Conservation (phyloP, 2,797 vertebrate genomes). For the Squalus acanthias region DNA sequence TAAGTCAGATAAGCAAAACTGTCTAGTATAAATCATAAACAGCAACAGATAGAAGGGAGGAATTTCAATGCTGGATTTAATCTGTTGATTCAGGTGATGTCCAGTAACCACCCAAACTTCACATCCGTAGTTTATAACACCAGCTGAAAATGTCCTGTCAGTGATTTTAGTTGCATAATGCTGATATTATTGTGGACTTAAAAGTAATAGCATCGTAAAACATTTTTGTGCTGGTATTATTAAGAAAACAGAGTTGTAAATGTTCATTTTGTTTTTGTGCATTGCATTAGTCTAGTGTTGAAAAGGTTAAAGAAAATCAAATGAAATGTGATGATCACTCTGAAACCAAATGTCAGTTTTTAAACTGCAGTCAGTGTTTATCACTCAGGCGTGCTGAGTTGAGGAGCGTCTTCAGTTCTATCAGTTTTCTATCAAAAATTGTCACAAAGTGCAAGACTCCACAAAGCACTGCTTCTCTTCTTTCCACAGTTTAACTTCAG, state of each 20-base stretch:
- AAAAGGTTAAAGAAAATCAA: background rate
- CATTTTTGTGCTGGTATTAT: background rate
- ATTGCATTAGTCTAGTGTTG: background rate
- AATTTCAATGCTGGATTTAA: slow-evolving; percentile 12
- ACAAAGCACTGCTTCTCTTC: background rate
- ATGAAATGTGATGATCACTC: background rate
- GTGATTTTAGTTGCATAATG: background rate
- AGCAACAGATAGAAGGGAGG: background rate
- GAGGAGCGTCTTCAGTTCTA: background rate
- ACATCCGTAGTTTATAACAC: background rate
- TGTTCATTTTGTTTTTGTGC: background rate
- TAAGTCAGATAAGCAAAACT: slow-evolving; percentile 23
- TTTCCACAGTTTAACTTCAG: slow-evolving; percentile 27
- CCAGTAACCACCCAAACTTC: background rate
- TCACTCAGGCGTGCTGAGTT: background rate
- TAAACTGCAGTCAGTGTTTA: background rate
- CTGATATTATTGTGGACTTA: background rate
- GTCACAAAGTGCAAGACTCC: background rate
- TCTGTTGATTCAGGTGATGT: background rate
- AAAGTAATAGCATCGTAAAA: background rate
- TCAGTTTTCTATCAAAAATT: slow-evolving; percentile 5
- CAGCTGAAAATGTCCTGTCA: background rate
- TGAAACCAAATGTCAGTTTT: background rate
- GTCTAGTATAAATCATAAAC: slow-evolving; percentile 23
- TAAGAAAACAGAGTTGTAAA: background rate